Evolutionary conservation across 2,888 invertebrate species (phyloP), one percentile per base, ranked within the genome.

Genomic region (Drosophila suboccidentalis): DNA sequence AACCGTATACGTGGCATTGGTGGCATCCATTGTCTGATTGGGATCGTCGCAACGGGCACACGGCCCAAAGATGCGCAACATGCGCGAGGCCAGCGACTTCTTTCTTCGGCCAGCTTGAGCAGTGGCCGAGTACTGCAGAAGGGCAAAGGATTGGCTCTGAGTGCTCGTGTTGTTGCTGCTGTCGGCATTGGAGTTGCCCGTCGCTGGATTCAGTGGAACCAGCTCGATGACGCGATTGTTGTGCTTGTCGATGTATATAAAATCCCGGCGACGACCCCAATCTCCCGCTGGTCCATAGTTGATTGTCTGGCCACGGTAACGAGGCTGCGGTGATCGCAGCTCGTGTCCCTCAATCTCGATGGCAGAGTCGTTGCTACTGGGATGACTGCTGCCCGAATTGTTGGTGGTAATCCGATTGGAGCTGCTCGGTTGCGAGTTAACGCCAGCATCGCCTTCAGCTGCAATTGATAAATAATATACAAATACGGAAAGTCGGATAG

Each of bases 331-430:
- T 5, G 78, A 75, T 11, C 80, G 75, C 19, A 72, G 65, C 44
- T 87, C 87, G 41, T 72, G 74, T 0, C 73, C 80, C 77, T 91
- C 91, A 53, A 90, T 79, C 29, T 91, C 91, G 29, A 92, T 91
- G 43, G 91, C 92, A 0, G 91, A 91, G 59, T 91, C 91, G 44
- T 85, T 88, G 71, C 90, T 90, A 66, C 83, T 87, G 0, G 87
- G 82, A 32, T 87, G 80, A 11, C 86, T 81, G 59, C 64, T 81
- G 38, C 68, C 67, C 2, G 83, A 76, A 46, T 76, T 79, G 50
- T 78, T 78, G 3, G 71, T 74, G 0, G 67, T 44, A 3, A 36
- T 47, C 1, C 61, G 67, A 55, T 78, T 75, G 2, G 61, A 26
- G 22, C 54, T 53, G 41, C 15, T 57, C 4, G 51, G 54, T 5